Conservation (phyloP, 2,797 vertebrate species). For the Gymnothorax reevesii region DNA sequence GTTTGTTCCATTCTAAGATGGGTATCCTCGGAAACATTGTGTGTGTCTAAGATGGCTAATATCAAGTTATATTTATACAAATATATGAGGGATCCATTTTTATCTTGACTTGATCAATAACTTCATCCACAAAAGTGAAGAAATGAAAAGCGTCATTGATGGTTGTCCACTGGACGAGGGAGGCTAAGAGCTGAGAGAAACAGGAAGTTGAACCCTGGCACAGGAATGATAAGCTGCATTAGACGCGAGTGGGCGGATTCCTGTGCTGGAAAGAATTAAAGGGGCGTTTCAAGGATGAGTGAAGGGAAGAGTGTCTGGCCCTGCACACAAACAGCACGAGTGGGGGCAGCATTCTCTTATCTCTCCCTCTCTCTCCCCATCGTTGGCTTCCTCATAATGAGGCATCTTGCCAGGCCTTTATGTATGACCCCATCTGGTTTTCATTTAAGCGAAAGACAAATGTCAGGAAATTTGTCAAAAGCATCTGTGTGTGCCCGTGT, state of each 20-base stretch:
- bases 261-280: constrained; percentile 73
- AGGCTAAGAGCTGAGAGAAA: constrained; percentile 41
- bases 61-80: neutral
- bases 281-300: constrained; percentile 68
- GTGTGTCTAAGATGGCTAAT: neutral
- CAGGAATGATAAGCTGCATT: constrained; percentile 60
- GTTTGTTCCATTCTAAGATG: neutral
- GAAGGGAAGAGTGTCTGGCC: constrained; percentile 67
- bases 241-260: constrained; percentile 64
- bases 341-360: constrained; percentile 53
- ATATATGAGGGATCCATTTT: neutral
- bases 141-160: neutral
- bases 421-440: constrained; percentile 77
- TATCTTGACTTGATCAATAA: neutral
- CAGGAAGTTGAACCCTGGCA: constrained; percentile 64
- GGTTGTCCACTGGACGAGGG: constrained; percentile 41
- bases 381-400: constrained; percentile 65
- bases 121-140: neutral
- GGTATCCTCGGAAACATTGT: neutral
- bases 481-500: constrained; percentile 71
- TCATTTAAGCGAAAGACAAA: constrained; percentile 74
- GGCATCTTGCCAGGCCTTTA: constrained; percentile 69
- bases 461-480: constrained; percentile 77
- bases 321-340: constrained; percentile 54
- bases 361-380: constrained; percentile 47